Conservation (phyloP, 2,113 vertebrate species). For the Embiotoca jacksoni region DNA sequence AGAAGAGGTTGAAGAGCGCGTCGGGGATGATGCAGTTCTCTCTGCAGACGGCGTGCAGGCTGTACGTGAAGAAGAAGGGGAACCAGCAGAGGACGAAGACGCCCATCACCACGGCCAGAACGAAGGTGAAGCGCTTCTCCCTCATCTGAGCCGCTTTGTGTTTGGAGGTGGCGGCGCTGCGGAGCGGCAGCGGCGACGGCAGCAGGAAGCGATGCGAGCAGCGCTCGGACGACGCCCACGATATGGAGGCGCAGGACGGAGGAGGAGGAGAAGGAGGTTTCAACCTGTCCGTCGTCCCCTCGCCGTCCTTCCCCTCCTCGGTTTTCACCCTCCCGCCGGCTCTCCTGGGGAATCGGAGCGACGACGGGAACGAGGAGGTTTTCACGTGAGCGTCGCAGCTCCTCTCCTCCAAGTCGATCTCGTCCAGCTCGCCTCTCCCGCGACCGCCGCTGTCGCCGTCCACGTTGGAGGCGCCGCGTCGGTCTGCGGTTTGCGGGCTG, state of each 20-base stretch:
- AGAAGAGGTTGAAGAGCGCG: slow-evolving; percentile 93
- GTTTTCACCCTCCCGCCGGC: slow-evolving; percentile 41
- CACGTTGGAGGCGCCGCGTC: slow-evolving; percentile 34
- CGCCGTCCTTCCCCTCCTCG: slow-evolving; percentile 32
- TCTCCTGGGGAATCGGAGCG: slow-evolving; percentile 62
- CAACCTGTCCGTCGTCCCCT: slow-evolving; percentile 21
- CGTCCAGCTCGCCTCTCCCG: slow-evolving; percentile 78
- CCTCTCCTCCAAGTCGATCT: slow-evolving; percentile 80
- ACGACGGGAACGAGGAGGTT: slow-evolving; percentile 57
- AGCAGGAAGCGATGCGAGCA: slow-evolving; percentile 69
- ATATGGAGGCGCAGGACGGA: slow-evolving; percentile 64
- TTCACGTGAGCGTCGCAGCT: slow-evolving; percentile 49
- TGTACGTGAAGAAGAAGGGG: slow-evolving; percentile 93
- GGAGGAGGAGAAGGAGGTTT: slow-evolving; percentile 53
- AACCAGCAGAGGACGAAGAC: slow-evolving; percentile 92
- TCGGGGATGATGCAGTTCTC: slow-evolving; percentile 86
- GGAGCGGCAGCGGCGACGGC: slow-evolving; percentile 54
- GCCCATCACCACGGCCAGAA: slow-evolving; percentile 90
- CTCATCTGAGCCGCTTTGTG: slow-evolving; percentile 83
- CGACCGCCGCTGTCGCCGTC: slow-evolving; percentile 69
- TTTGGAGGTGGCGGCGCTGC: slow-evolving; percentile 78
- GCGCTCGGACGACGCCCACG: slow-evolving; percentile 66
- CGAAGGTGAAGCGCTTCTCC: slow-evolving; percentile 89
- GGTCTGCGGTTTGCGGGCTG: slow-evolving; percentile 59
- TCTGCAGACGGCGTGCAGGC: slow-evolving; percentile 87